These are phyloP conservation scores for Acrossocheilus wenchowensis DNA, from an alignment of 2,797 vertebrate genomes.

Conservation along the genomic window DNA sequence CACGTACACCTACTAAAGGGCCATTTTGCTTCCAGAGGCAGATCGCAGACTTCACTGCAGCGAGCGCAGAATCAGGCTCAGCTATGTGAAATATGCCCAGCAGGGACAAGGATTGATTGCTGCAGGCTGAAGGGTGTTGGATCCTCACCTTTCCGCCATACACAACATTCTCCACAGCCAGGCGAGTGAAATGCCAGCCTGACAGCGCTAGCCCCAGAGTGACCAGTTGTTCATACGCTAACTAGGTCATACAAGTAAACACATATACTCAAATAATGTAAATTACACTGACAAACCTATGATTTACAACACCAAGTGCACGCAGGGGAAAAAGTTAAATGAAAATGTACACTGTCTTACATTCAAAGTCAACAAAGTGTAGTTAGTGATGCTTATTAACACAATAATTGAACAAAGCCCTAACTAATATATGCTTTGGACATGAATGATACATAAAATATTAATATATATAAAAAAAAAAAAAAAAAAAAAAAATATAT, in stretches of 20 bases:
- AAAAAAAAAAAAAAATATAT: too few relatives aligned
- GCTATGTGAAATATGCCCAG: constrained; percentile 70
- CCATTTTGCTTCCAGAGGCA: constrained; percentile 50
- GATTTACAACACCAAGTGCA: neutral
- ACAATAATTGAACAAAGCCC: neutral
- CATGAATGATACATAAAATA: neutral
- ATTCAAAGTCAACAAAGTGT: neutral
- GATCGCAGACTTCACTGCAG: constrained; percentile 37
- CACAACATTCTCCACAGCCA: constrained; percentile 45
- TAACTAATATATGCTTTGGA: neutral
- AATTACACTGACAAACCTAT: neutral
- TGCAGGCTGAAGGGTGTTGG: constrained; percentile 48
- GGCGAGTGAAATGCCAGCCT: constrained; percentile 72
- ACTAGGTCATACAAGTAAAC: constrained; percentile 62
- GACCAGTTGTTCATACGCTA: constrained; percentile 68
- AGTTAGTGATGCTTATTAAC: neutral
- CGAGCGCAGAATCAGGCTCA: constrained; percentile 61
- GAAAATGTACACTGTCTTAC: neutral
- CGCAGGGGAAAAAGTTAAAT: neutral
- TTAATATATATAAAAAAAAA: too few relatives aligned
- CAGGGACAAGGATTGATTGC: constrained; percentile 56
- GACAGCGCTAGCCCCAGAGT: constrained; percentile 46
- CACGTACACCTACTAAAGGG: constrained; percentile 72
- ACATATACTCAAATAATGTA: constrained; percentile 49
- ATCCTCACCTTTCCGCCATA: constrained; percentile 65